Percentiles rank a stretch among this genome's conserved stretches.
Evolutionary conservation across 2,888 invertebrate species (phyloP).

Genomic region (Lasioglossum villosulum): DNA sequence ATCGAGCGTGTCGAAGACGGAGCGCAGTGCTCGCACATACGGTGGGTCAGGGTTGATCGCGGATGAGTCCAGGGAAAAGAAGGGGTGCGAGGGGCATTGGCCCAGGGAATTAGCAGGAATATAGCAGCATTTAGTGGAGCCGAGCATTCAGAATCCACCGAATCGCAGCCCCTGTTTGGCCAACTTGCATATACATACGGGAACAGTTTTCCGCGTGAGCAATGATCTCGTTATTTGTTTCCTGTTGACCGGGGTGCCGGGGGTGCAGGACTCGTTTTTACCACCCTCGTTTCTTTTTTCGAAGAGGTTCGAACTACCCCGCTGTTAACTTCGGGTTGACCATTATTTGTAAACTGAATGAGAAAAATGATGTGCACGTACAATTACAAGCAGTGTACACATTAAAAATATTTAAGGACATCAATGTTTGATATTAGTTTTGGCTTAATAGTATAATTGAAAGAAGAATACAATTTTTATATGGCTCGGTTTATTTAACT

Average conservation of each 20-base stretch:
- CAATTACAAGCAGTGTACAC: no score
- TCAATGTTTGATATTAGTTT: no score
- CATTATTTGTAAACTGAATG: neutral
- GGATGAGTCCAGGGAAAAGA: constrained; percentile 52
- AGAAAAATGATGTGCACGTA: no score
- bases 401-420: no score
- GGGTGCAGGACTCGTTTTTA: constrained; percentile 23
- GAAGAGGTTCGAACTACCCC: neutral
- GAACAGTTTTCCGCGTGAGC: constrained; percentile 63
- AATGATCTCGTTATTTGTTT: constrained; percentile 69
- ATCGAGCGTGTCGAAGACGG: constrained; percentile 7
- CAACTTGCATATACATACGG: constrained; percentile 52
- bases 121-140: constrained; percentile 73
- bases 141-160: constrained; percentile 44
- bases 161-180: constrained; percentile 49
- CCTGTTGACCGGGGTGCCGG: constrained; percentile 44
- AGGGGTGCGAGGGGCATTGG: constrained; percentile 62
- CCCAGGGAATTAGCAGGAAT: constrained; percentile 73
- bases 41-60: constrained; percentile 46
- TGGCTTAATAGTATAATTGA: no score
- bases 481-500: no score
- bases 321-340: neutral
- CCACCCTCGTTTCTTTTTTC: neutral
- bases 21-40: constrained; percentile 33
- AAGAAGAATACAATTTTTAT: no score